phyloP scores from a whole-genome alignment of 2,797 vertebrate species.

The Brachyalestes nurse region DNA sequence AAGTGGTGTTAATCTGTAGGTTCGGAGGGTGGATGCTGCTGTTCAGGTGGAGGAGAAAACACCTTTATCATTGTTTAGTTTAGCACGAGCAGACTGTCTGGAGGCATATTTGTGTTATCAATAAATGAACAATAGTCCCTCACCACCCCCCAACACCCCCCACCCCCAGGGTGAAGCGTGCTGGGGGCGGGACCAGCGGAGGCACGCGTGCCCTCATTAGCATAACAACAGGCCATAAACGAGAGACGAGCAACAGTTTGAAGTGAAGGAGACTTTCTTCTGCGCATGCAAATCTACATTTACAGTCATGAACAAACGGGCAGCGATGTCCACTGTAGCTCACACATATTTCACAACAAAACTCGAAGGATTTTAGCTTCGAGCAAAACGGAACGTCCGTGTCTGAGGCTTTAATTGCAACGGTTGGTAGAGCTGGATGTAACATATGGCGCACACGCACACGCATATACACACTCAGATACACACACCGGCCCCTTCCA shows the following conservation, averaged over 20 bases:
- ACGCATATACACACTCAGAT: no score
- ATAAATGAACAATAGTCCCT: constrained; percentile 50
- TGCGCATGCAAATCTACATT: neutral
- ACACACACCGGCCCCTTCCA: constrained; percentile 28
- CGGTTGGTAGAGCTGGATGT: neutral
- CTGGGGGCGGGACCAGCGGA: constrained; percentile 66
- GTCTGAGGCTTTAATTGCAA: neutral
- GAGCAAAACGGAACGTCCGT: no score
- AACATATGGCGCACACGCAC: constrained; percentile 33
- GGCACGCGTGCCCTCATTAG: constrained; percentile 76
- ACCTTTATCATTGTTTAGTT: constrained; percentile 34
- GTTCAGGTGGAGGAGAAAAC: constrained; percentile 51
- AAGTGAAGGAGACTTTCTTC: constrained; percentile 37
- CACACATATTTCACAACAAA: no score
- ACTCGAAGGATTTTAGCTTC: no score
- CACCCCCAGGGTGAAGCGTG: constrained; percentile 63
- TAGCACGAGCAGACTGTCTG: constrained; percentile 49
- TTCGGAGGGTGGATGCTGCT: neutral
- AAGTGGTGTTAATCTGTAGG: no score
- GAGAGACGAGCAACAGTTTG: constrained; percentile 70
- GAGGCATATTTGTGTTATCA: constrained; percentile 51
- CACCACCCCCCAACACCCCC: constrained; percentile 33
- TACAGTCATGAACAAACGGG: neutral
- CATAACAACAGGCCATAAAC: constrained; percentile 68
- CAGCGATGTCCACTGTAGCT: no score